A percentile compares a stretch with the other conserved stretches of the same genome.
Evolutionary conservation across 2,113 vertebrate genomes (phyloP).

Genomic region (Fregetta grallaria): DNA sequence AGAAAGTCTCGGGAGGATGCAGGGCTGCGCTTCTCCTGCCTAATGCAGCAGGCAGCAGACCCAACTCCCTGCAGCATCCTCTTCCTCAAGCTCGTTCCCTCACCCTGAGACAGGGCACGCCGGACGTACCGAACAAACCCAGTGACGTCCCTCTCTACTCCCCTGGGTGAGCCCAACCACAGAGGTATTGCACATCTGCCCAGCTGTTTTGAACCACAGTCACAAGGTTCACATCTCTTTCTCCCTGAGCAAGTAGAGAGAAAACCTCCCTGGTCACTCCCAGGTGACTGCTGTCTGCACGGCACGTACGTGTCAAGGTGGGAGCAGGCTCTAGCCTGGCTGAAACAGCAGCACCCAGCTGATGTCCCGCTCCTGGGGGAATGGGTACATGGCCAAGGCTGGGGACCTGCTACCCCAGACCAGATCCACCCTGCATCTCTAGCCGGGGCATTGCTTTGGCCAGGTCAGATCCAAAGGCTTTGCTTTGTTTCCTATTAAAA

Average conservation of each 20-base stretch:
- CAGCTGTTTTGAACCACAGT: background rate
- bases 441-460: background rate
- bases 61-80: background rate
- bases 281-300: too few species aligned
- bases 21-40: background rate
- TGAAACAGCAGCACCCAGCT: too few species aligned
- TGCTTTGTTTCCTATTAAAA: background rate
- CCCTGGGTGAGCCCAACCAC: background rate
- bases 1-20: rapidly evolving
- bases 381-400: rapidly evolving
- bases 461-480: background rate
- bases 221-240: rapidly evolving
- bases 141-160: background rate
- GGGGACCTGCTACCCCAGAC: background rate
- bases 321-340: background rate
- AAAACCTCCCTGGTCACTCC: background rate
- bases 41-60: background rate
- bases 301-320: rapidly evolving
- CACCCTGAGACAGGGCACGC: rapidly evolving
- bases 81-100: background rate
- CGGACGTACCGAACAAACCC: background rate
- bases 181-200: background rate
- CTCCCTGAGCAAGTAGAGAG: rapidly evolving
- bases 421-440: background rate
- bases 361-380: background rate